phyloP scores from a whole-genome alignment of 2,797 vertebrate species.

The Ispidina picta region DNA sequence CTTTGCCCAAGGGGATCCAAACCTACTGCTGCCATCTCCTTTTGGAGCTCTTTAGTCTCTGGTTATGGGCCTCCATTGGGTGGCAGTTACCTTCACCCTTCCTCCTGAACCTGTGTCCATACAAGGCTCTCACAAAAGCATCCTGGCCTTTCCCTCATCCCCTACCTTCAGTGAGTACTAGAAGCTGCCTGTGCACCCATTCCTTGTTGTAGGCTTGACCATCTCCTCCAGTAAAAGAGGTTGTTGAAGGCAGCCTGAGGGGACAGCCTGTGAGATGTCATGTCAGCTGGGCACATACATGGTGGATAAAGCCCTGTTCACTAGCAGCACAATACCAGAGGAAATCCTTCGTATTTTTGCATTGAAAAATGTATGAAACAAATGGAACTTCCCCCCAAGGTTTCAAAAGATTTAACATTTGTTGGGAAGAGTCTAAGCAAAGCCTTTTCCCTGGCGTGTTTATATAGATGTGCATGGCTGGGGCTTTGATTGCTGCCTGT shows the following conservation, averaged over 20 bases:
- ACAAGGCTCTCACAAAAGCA: not conserved
- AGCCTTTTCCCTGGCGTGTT: not conserved
- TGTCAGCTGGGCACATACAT: not conserved
- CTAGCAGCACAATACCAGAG: not conserved
- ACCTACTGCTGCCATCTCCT: conserved; percentile 32
- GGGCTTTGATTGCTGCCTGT: not conserved
- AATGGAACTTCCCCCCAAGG: not conserved
- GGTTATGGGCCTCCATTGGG: not conserved
- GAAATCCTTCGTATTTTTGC: not conserved
- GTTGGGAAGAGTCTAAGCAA: not conserved
- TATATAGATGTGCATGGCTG: not conserved
- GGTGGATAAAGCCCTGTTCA: not conserved
- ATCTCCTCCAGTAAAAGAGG: not conserved
- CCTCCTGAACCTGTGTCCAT: not conserved
- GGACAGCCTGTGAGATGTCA: not conserved
- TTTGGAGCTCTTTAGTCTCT: not conserved
- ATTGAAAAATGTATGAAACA: not conserved
- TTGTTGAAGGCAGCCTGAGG: not conserved
- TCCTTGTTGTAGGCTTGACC: not conserved
- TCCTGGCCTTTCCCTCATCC: not conserved
- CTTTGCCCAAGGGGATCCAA: conserved; percentile 57
- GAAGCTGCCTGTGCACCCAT: not conserved
- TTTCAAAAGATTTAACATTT: not conserved
- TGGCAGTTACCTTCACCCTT: conserved; percentile 7
- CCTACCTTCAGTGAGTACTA: fast-evolving